Evolutionary conservation across 2,113 vertebrate species (phyloP), one percentile per base, ranked within the genome.

Genomic region (Gnathonemus echidnorhynchus): DNA sequence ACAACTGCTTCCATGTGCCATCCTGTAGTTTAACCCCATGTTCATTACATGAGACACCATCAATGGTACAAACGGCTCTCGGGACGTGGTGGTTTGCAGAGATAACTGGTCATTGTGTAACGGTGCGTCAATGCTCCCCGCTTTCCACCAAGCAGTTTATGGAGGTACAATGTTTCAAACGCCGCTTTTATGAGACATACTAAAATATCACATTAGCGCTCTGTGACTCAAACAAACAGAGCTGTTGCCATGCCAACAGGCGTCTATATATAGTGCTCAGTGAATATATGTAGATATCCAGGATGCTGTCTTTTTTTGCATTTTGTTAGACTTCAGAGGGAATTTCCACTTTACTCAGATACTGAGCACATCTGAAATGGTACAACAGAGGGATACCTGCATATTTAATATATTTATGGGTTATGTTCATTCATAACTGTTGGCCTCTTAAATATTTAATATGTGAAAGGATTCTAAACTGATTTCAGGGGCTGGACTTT

Each of bases 221-320:
- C 83, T 48, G 45, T 85, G 83, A 85, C 83, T 85, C 42, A 85
- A 85, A 85, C 83, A 85, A 85, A 85, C 83, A 85, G 83, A 85
- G 45, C 45, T 46, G 83, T 85, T 85, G 45, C 83, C 83, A 85
- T 85, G 83, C 83, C 83, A 85, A 85, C 83, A 85, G 45, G 35
- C 21, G 7, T 48, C 83, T 85, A 85, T 48, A 85, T 85, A 85
- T 85, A 85, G 83, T 85, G 45, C 83, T 85, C 39, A 48, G 42
- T 48, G 83, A 85, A 48, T 85, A 42, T 85, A 85, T 48, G 83
- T 85, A 85, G 83, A 46, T 85, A 85, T 48, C 10, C 83, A 85
- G 83, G 83, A 24, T 46, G 42, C 21, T 85, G 21, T n/a, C 3
- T n/a, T 85, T 85, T 85, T 46, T 85, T 24, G 83, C 39, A n/a